Evolutionary conservation across 2,113 vertebrate species (phyloP), one percentile per base, ranked within the genome.

Genomic region (Murina feae): DNA sequence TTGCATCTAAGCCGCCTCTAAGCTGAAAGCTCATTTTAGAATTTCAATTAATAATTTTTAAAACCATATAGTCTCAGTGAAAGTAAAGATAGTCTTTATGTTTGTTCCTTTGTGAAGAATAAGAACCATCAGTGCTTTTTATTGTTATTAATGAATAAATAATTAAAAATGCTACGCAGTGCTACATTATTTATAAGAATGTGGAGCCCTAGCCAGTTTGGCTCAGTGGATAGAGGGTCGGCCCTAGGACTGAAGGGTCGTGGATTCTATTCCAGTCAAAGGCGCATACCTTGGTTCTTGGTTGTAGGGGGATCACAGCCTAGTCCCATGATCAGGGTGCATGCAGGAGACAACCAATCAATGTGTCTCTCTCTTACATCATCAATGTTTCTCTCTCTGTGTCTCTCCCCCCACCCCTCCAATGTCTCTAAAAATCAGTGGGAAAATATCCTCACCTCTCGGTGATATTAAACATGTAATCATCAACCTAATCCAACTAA

Each of bases 61-160:
- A 90, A 53, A 79, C 66, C 58, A 75, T 60, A 32, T 16, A 60
- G 30, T 75, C 32, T 91, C 47, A 86, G 55, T 92, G 37, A 68
- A 80, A 79, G 51, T 75, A 79, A 76, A 95, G 79, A 85, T 30
- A 37, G 53, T 39, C 37, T 84, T 89, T 89, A n/a, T 76, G 51
- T 21, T 82, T 47, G 35, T 69, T 93, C 30, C 75, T 30, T 71
- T 95, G 65, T 91, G 53, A 89, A 78, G 51, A 94, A 14, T 92
- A 89, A 79, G 18, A 84, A 71, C 79, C 39, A 86, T 44, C 32
- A 63, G 7, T 96, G 6, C 28, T 69, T 88, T 89, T 94, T 63
- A 75, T 71, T 88, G 30, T 21, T 78, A 78, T 83, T 49, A 71
- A n/a, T 55, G 69, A 75, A 79, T 8, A 86, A 49, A 55, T 44